phyloP scores from a whole-genome alignment of 2,888 invertebrate species.

The Tillus elongatus region DNA sequence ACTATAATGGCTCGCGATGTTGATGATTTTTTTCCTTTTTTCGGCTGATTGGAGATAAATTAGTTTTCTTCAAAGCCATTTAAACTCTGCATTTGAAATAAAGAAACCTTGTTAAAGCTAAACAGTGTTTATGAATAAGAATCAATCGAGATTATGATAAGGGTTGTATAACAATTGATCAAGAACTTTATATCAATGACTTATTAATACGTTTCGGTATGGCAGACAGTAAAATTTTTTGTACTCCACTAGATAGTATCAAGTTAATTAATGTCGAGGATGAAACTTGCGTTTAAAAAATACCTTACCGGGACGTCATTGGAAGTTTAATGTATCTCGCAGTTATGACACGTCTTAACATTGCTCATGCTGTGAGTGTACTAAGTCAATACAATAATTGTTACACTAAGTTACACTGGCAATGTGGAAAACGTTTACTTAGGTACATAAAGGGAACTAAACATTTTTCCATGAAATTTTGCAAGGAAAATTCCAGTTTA shows the following conservation, averaged over 20 bases:
- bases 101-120: conserved; percentile 11
- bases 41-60: conserved; percentile 6
- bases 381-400: conserved; percentile 11
- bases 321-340: conserved; percentile 11
- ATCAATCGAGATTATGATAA: conserved; percentile 6
- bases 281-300: conserved; percentile 2
- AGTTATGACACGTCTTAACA: conserved; percentile 10
- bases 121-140: conserved; percentile 10
- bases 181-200: conserved; percentile 11
- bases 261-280: neutral
- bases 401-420: conserved; percentile 11
- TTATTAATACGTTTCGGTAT: conserved; percentile 9
- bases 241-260: conserved; percentile 5
- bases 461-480: conserved; percentile 8
- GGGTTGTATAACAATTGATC: conserved; percentile 1
- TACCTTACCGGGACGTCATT: conserved; percentile 8
- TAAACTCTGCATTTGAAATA: conserved; percentile 7
- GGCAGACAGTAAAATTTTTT: conserved; percentile 8
- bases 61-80: neutral
- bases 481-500: conserved; percentile 2
- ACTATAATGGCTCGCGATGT: conserved; percentile 12
- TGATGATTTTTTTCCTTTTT: conserved; percentile 13
- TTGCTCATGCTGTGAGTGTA: no score
- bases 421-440: no score
- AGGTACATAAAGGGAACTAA: no score